These are phyloP conservation scores for Calephelis virginiensis DNA, from an alignment of 1,140 invertebrate species.

Conservation along the genomic window DNA sequence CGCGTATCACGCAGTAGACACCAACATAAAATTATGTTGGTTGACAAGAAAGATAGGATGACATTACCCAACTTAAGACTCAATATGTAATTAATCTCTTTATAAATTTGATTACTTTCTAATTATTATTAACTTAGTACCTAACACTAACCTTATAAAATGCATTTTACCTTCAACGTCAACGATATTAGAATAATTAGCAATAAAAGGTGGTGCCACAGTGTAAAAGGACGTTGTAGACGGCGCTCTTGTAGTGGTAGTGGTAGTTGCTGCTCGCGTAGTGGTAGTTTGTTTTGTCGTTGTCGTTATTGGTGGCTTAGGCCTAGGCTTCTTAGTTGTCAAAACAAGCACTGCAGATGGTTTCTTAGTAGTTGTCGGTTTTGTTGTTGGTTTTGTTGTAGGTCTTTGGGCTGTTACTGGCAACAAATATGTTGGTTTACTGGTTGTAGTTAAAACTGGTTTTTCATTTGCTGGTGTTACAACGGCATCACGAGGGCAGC, in stretches of 20 bases:
- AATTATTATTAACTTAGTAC: no score
- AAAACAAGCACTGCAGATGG: constrained; percentile 65
- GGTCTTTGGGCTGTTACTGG: constrained; percentile 72
- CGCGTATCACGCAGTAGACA: no score
- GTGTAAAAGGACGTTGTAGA: constrained; percentile 60
- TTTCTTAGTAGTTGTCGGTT: constrained; percentile 62
- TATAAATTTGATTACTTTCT: no score
- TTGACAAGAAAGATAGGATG: no score
- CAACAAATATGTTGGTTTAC: constrained; percentile 68
- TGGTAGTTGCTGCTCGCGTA: constrained; percentile 40
- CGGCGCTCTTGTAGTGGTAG: constrained; percentile 23
- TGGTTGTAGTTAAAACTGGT: constrained; percentile 57
- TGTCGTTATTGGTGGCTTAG: constrained; percentile 51
- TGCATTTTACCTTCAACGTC: constrained; percentile 61
- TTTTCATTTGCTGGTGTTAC: constrained; percentile 56
- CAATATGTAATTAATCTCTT: no score
- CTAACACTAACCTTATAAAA: constrained; percentile 11
- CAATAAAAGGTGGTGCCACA: constrained; percentile 51
- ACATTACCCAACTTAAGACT: no score
- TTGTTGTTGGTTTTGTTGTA: constrained; percentile 37
- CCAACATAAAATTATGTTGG: no score
- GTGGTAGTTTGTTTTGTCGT: constrained; percentile 48
- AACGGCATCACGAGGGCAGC: constrained; percentile 84
- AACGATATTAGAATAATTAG: constrained; percentile 71
- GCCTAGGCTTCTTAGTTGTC: constrained; percentile 60